Evolutionary conservation across 2,888 invertebrate genomes (phyloP).

Genomic region (Creontiades dilutus): DNA sequence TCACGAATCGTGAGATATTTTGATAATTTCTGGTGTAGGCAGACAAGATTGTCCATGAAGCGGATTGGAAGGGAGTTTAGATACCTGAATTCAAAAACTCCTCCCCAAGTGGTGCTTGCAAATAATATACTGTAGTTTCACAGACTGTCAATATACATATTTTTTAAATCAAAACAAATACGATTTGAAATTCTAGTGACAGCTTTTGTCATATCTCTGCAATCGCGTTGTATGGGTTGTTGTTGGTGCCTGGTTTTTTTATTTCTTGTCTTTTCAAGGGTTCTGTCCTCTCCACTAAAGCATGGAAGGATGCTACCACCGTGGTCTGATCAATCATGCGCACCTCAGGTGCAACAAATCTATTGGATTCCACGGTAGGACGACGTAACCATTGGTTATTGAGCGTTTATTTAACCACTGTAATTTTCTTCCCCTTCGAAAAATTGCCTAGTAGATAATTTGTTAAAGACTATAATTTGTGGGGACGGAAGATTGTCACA

Average conservation of each 20-base stretch:
- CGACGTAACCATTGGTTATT: constrained; percentile 58
- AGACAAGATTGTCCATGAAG: too few relatives aligned
- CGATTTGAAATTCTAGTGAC: too few relatives aligned
- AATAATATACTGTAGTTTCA: too few relatives aligned
- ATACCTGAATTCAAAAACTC: too few relatives aligned
- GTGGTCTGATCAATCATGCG: not conserved
- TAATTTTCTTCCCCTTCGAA: constrained; percentile 53
- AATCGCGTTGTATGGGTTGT: too few relatives aligned
- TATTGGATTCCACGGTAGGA: not conserved
- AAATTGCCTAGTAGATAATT: constrained; percentile 56
- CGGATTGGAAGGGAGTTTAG: too few relatives aligned
- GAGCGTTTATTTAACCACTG: constrained; percentile 62
- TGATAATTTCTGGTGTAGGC: too few relatives aligned
- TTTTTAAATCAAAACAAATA: too few relatives aligned
- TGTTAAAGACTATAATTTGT: constrained; percentile 58
- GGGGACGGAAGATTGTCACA: constrained; percentile 56
- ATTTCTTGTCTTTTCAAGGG: not conserved
- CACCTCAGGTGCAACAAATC: not conserved
- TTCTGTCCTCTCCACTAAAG: not conserved
- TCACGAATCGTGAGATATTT: too few relatives aligned
- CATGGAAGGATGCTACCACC: not conserved
- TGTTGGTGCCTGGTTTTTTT: not conserved
- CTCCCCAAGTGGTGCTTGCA: too few relatives aligned
- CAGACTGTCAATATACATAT: too few relatives aligned
- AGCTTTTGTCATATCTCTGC: too few relatives aligned